These are phyloP conservation scores for Hypothenemus hampei DNA, from an alignment of 1,140 invertebrate genomes.

Conservation along the genomic window DNA sequence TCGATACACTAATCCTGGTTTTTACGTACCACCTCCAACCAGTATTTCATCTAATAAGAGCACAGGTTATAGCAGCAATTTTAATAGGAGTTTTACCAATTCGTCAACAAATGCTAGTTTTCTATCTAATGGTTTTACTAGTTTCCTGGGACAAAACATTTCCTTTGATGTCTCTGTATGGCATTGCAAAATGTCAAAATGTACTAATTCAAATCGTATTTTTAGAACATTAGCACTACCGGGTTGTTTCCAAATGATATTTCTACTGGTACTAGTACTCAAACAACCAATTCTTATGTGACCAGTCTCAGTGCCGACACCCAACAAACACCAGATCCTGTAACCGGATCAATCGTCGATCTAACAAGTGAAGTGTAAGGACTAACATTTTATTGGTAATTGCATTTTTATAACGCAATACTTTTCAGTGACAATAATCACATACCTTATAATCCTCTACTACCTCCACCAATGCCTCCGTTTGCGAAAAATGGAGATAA, in stretches of 20 bases:
- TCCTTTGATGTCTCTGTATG: slow-evolving; percentile 46
- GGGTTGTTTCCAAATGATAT: slow-evolving; percentile 12
- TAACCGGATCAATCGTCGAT: slow-evolving; percentile 8
- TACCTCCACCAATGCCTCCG: slow-evolving; percentile 57
- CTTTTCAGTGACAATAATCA: neutral
- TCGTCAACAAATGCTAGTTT: slow-evolving; percentile 26
- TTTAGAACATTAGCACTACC: slow-evolving; percentile 23
- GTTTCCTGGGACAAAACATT: slow-evolving; percentile 46
- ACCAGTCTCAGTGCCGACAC: slow-evolving; percentile 26
- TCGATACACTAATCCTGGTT: slow-evolving; percentile 37
- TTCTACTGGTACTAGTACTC: slow-evolving; percentile 3
- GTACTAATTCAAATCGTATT: neutral
- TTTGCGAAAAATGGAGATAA: slow-evolving; percentile 41
- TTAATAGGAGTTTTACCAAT: slow-evolving; percentile 9
- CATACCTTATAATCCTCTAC: slow-evolving; percentile 40
- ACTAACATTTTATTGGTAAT: neutral
- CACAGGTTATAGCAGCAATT: neutral
- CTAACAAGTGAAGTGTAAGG: neutral
- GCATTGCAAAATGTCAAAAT: slow-evolving; percentile 12
- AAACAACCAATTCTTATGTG: slow-evolving; percentile 23
- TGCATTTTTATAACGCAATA: neutral
- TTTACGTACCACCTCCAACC: slow-evolving; percentile 37
- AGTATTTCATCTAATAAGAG: slow-evolving; percentile 23
- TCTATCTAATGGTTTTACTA: slow-evolving; percentile 42
- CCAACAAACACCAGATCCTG: neutral